Evolutionary conservation across 2,888 invertebrate genomes (phyloP).

Genomic region (Galerucella calmariensis): DNA sequence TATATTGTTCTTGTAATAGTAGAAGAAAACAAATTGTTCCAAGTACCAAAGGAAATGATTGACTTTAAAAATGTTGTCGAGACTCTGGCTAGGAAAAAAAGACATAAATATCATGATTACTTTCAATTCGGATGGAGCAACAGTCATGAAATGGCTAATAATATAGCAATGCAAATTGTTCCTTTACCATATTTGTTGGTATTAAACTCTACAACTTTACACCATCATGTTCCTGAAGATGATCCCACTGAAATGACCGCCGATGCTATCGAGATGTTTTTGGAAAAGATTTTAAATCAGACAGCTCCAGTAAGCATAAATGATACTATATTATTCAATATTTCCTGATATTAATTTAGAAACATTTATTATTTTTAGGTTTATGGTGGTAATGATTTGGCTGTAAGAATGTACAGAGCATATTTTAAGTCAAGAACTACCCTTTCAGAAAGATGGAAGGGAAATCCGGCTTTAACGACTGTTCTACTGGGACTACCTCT

Average conservation of each 20-base stretch:
- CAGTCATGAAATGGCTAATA: slow-evolving; percentile 89
- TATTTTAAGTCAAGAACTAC: slow-evolving; percentile 85
- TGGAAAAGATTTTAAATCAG: slow-evolving; percentile 82
- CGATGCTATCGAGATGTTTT: slow-evolving; percentile 79
- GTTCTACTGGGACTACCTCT: slow-evolving; percentile 94
- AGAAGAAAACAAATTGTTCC: slow-evolving; percentile 86
- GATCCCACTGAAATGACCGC: slow-evolving; percentile 55
- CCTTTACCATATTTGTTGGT: slow-evolving; percentile 71
- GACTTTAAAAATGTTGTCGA: slow-evolving; percentile 85
- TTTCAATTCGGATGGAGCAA: slow-evolving; percentile 97
- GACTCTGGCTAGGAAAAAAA: slow-evolving; percentile 73
- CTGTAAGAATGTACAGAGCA: slow-evolving; percentile 80
- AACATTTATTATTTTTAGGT: slow-evolving; percentile 66
- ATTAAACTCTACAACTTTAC: slow-evolving; percentile 90
- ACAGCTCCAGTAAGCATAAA: slow-evolving; percentile 75
- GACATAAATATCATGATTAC: slow-evolving; percentile 80
- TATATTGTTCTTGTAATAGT: slow-evolving; percentile 88
- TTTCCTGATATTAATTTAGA: background rate
- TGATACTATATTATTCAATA: background rate
- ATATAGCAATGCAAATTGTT: slow-evolving; percentile 81
- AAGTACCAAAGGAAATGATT: slow-evolving; percentile 82
- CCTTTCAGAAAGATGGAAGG: slow-evolving; percentile 88
- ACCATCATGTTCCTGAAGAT: slow-evolving; percentile 88
- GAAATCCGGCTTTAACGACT: slow-evolving; percentile 92
- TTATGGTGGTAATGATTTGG: slow-evolving; percentile 86